Conservation (phyloP, 2,797 vertebrate species). For the Taeniopygia guttata region DNA sequence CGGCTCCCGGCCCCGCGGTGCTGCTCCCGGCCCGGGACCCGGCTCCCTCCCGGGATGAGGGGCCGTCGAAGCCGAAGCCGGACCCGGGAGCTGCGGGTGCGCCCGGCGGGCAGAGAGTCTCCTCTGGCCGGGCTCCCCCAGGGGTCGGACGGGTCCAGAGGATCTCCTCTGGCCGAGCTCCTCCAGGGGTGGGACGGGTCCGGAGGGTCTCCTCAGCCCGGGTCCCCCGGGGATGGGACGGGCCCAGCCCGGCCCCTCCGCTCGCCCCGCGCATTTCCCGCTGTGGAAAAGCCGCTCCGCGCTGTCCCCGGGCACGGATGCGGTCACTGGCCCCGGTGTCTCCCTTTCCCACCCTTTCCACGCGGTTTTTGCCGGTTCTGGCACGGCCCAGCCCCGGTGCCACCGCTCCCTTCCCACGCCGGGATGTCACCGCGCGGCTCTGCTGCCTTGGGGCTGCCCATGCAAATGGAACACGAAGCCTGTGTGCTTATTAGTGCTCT, state of each 20-base stretch:
- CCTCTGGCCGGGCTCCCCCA: not conserved
- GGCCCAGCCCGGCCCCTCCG: not conserved
- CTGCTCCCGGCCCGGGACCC: no score
- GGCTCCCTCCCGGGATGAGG: no score
- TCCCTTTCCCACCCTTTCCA: rapidly evolving
- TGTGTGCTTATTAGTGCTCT: rapidly evolving
- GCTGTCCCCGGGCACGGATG: not conserved
- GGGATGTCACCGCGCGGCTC: rapidly evolving
- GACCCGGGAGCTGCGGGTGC: not conserved
- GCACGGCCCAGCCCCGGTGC: rapidly evolving
- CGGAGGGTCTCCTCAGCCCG: no score
- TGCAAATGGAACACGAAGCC: rapidly evolving
- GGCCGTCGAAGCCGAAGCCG: not conserved
- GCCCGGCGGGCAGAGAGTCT: not conserved
- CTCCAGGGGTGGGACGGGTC: no score
- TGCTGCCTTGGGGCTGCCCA: rapidly evolving
- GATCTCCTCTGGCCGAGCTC: no score
- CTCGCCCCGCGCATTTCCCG: not conserved
- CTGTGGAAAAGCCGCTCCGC: not conserved
- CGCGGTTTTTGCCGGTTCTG: not conserved
- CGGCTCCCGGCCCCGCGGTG: no score
- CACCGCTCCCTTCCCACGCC: not conserved
- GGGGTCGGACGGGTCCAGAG: not conserved
- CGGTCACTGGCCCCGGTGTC: not conserved
- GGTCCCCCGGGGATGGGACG: not conserved